Evolutionary conservation across 1,140 invertebrate genomes (phyloP).

Genomic region (Cydia strobilella): DNA sequence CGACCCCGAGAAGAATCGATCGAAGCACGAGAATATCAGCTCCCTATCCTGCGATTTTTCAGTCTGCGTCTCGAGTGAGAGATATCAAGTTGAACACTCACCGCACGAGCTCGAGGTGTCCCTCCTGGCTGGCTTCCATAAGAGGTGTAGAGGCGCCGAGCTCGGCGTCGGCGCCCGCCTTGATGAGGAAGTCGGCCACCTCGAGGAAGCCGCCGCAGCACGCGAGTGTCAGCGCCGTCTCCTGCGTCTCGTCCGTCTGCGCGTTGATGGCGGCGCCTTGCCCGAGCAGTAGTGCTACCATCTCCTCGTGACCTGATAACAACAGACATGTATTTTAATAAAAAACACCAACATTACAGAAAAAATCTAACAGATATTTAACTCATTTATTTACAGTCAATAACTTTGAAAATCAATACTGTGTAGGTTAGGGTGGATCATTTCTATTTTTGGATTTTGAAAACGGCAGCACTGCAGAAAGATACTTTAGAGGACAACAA

Average conservation of each 20-base stretch:
- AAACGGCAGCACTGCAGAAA: too few species aligned
- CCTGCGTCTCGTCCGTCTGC: slow-evolving; percentile 98
- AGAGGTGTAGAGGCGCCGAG: slow-evolving; percentile 97
- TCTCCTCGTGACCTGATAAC: slow-evolving; percentile 94
- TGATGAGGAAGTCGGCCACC: slow-evolving; percentile 98
- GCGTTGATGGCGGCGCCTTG: slow-evolving; percentile 98
- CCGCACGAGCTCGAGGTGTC: slow-evolving; percentile 94
- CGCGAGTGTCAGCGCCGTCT: slow-evolving; percentile 97
- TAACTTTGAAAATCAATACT: too few species aligned
- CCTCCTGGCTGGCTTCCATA: slow-evolving; percentile 99
- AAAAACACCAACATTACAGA: background rate
- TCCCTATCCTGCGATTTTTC: too few species aligned
- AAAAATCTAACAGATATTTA: background rate
- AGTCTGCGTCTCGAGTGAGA: too few species aligned
- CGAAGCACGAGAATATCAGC: too few species aligned
- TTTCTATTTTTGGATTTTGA: too few species aligned
- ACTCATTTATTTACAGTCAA: background rate
- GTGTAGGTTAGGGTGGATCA: too few species aligned
- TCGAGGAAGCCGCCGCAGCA: slow-evolving; percentile 98
- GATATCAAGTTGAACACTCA: slow-evolving; percentile 40
- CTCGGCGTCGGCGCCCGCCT: slow-evolving; percentile 97
- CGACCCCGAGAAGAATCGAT: slow-evolving; percentile 92
- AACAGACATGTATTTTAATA: background rate
- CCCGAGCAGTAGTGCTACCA: slow-evolving; percentile 96
- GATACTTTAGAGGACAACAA: too few species aligned